Evolutionary conservation across 2,797 vertebrate species (phyloP), one percentile per base, ranked within the genome.

Genomic region (Scomberomorus guttatus): DNA sequence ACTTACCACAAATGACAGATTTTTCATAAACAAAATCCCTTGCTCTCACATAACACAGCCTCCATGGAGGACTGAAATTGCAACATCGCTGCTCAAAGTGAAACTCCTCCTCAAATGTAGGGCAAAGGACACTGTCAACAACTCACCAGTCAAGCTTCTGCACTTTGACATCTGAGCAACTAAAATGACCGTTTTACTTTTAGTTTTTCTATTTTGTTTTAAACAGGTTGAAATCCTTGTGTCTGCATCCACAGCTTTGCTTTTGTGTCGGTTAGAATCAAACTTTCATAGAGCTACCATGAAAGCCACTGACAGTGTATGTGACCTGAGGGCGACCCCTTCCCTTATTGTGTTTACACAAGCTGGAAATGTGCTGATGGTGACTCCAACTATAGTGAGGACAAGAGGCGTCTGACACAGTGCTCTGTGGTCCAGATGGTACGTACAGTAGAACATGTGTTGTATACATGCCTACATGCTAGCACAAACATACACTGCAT

Each of bases 351-450:
- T 94, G 87, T 92, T 88, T 81, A 80, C 86, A 89, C 58, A 72
- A 82, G 75, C 88, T 89, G 87, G 76, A 93, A 95, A 94, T 94
- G 91, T 95, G 93, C 94, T 94, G 91, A 95, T 90, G 89, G 70
- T 60, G 69, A 83, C 58, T 85, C 32, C 73, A 39, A 15, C 85
- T 24, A 75, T 72, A 85, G 74, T 63, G 83, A 64, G 80, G 79
- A 84, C 76, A 81, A 76, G 74, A 72, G 85, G 75, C 46, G 58
- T 81, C 79, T 48, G 71, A 54, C 63, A 76, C 67, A 63, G 78
- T 37, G 72, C 56, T 55, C 61, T 70, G 77, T 44, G 25, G 44
- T 57, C 54, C 80, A 81, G 62, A 66, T 77, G 72, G 50, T 14
- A 58, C 64, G 64, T 68, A 55, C 62, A 69, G 48, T 61, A 7